These are phyloP conservation scores for Paratrypauchen microcephalus DNA, from an alignment of 2,797 vertebrate genomes.

Conservation along the genomic window DNA sequence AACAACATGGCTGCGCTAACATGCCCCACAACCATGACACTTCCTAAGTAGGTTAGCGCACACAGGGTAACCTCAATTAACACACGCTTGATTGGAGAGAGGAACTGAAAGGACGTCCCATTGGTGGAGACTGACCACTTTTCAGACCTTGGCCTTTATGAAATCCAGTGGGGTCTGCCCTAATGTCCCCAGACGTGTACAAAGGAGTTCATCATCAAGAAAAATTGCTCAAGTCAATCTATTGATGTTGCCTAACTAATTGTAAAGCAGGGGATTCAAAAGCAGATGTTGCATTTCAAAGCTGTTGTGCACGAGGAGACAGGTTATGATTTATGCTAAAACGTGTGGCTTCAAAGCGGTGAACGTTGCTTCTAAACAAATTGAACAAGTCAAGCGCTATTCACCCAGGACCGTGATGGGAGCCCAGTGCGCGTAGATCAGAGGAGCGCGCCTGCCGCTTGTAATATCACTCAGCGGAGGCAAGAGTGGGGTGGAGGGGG, in stretches of 20 bases:
- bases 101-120: constrained; percentile 35
- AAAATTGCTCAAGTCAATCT: constrained; percentile 80
- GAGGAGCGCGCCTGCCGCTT: constrained; percentile 82
- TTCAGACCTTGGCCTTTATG: constrained; percentile 51
- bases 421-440: constrained; percentile 80
- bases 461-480: constrained; percentile 85
- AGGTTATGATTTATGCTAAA: constrained; percentile 91
- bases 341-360: constrained; percentile 86
- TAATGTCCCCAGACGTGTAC: constrained; percentile 57
- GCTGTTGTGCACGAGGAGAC: constrained; percentile 80
- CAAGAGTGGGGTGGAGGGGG: constrained; percentile 29
- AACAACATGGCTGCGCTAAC: constrained; percentile 76
- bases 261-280: constrained; percentile 82
- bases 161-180: constrained; percentile 47
- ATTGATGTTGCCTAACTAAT: constrained; percentile 84
- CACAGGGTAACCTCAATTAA: constrained; percentile 71
- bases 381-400: constrained; percentile 90
- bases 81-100: constrained; percentile 49
- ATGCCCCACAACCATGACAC: constrained; percentile 78
- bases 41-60: constrained; percentile 77
- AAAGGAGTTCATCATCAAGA: constrained; percentile 78
- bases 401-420: constrained; percentile 81
- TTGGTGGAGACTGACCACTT: constrained; percentile 42
- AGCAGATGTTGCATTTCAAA: constrained; percentile 88
- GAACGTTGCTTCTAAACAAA: constrained; percentile 86